Evolutionary conservation across 2,888 invertebrate species (phyloP), one percentile per base, ranked within the genome.

Genomic region (Autographa gamma): DNA sequence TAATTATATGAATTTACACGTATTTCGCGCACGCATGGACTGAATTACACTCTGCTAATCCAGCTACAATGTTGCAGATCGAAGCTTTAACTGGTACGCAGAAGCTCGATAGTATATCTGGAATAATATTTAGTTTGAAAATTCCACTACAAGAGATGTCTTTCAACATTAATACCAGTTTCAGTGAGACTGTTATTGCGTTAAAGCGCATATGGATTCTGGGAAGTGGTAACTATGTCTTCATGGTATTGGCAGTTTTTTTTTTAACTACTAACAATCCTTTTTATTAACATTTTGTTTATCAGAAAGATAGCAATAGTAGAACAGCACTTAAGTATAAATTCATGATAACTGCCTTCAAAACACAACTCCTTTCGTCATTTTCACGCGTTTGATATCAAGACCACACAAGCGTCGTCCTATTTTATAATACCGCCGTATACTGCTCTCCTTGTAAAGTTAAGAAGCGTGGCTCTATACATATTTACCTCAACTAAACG

Each of bases 21-120:
- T 48, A 48, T 48, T 48, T 48, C 48, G n/a, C n/a, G 48, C 48
- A 43, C 43, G 6, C 43, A 48, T 67, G 61, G 34, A 54, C 66
- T 64, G 62, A 76, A 80, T 80, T 59, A 70, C 71, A 69, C 73
- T 60, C 60, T 69, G 38, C 59, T 74, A 77, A 73, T 73, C 69
- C 69, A 72, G 75, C 80, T 76, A 89, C 85, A 88, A 80, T 85
- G 83, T 87, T 76, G 72, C 72, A 72, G 66, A 80, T 48, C 81
- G 81, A 81, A 83, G 84, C 86, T 86, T n/a, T 81, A 85, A 81
- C 74, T 74, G 80, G 56, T 88, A 87, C 86, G 78, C 69, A 74
- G 84, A 89, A 90, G 81, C 71, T 71, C 76, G 77, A 80, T 83
- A 77, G 48, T n/a, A 82, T 81, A 77, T 71, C 80, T 71, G 75